Percentiles rank a stretch among this genome's conserved stretches.
phyloP scores from a whole-genome alignment of 1,140 invertebrate genomes.

The Muscidifurax raptorellus region DNA sequence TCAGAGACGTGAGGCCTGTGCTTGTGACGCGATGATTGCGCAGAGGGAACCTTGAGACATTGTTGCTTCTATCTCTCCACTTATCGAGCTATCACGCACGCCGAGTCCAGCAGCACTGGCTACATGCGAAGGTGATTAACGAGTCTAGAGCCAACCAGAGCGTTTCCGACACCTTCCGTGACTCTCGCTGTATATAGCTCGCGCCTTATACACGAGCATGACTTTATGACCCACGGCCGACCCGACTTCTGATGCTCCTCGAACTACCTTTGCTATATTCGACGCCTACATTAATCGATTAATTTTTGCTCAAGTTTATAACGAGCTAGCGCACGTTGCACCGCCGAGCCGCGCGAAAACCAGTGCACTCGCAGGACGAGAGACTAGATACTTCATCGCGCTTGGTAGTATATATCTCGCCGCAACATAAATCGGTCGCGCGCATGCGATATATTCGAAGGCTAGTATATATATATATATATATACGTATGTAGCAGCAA shows the following conservation, averaged over 20 bases:
- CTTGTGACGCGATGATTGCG: background rate
- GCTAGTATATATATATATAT: too few species aligned
- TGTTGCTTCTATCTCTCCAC: background rate
- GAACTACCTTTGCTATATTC: too few species aligned
- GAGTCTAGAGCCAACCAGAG: background rate
- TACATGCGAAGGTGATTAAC: background rate
- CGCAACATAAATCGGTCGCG: background rate
- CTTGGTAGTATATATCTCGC: background rate
- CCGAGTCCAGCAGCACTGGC: background rate
- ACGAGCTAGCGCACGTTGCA: too few species aligned
- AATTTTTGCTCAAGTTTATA: too few species aligned
- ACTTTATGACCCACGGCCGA: conserved; percentile 4
- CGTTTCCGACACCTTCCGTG: conserved; percentile 4
- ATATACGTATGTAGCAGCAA: too few species aligned
- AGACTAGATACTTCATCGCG: background rate
- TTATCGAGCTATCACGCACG: conserved; percentile 21
- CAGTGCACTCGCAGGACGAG: background rate
- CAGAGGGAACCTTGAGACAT: background rate
- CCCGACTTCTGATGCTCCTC: background rate
- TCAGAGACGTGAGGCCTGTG: background rate
- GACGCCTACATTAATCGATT: too few species aligned
- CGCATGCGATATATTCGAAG: conserved; percentile 8
- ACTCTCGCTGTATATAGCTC: background rate
- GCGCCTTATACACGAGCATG: background rate
- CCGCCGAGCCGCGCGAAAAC: background rate